Base-by-base conservation (phyloP, 2,797 vertebrate species). In the Poecilia gillii region DNA sequence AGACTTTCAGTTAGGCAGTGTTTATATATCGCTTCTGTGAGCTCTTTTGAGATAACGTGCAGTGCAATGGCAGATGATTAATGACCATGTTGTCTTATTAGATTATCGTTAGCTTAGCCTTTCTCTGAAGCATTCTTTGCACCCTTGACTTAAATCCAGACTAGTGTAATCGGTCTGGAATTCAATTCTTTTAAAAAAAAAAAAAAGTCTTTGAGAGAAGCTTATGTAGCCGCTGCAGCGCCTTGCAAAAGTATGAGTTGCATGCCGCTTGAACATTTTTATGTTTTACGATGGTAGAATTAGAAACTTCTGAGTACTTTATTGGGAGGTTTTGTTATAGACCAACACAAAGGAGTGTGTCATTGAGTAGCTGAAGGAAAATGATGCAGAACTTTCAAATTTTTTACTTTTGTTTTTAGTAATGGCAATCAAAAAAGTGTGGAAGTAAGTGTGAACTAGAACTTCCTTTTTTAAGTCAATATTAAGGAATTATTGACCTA, bases 111-210 rank as follows among this genome's bases (percentile, higher is more conserved):
- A 72, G 87, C 83, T 80, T 12, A 81, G 79, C 71, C 84, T n/a
- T 71, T 76, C 79, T 66, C 23, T 75, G 85, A 86, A 79, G 89
- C 82, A 20, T 76, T 72, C 14, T 66, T 39, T 77, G 41, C 72
- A 79, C 41, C 1, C 31, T 77, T 57, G 74, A 85, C 75, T 89
- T 83, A 82, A 81, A 89, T 55, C 39, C 45, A 79, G 25, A 76
- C 45, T 14, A 16, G 49, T 25, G 62, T 85, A 76, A 88, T 77
- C 71, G 1, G 41, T 25, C 66, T 81, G 84, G 90, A 89, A 83
- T 91, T 72, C 76, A 83, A 62, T 68, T 87, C 82, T 84, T 66
- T 85, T 85, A 86, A 72, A 33, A 64, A 64, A 81, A 77, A 89
- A 45, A 84, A 73, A 74, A 81, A 16, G 7, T n/a, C 62, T 81